phyloP scores from a whole-genome alignment of 2,797 vertebrate species.

The Malacoraja senta region DNA sequence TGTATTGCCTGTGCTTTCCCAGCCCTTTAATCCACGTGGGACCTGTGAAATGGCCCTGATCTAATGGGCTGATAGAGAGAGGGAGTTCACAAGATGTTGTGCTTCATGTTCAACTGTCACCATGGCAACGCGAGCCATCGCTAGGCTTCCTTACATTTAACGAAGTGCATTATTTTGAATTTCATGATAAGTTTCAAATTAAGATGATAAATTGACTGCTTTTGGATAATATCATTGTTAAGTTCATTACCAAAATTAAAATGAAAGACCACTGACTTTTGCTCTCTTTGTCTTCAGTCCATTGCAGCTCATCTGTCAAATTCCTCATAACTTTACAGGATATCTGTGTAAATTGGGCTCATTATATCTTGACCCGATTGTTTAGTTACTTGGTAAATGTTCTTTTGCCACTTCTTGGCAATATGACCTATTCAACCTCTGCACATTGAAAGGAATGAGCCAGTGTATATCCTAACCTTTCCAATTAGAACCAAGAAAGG shows the following conservation, averaged over 20 bases:
- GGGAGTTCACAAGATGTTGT: not conserved
- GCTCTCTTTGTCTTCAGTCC: not conserved
- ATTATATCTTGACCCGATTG: not conserved
- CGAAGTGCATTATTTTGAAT: not conserved
- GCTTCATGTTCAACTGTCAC: not conserved
- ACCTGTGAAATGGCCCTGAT: not conserved
- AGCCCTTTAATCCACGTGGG: not conserved
- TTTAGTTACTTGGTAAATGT: not conserved
- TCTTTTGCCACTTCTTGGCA: not conserved
- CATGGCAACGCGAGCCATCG: not conserved
- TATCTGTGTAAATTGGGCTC: not conserved
- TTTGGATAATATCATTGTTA: not conserved
- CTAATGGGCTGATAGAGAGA: not conserved
- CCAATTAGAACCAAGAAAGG: not conserved
- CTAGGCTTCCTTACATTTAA: not conserved
- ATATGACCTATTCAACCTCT: not conserved
- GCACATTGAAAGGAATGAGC: not conserved
- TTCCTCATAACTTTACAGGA: not conserved
- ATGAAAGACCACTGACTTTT: not conserved
- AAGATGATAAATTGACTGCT: not conserved
- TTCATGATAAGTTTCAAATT: not conserved
- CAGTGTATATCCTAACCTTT: not conserved
- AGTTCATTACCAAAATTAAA: not conserved
- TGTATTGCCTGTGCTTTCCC: not conserved
- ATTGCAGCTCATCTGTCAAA: conserved; percentile 5